phyloP scores from a whole-genome alignment of 2,113 vertebrate species.

The Chlorocebus sabaeus region DNA sequence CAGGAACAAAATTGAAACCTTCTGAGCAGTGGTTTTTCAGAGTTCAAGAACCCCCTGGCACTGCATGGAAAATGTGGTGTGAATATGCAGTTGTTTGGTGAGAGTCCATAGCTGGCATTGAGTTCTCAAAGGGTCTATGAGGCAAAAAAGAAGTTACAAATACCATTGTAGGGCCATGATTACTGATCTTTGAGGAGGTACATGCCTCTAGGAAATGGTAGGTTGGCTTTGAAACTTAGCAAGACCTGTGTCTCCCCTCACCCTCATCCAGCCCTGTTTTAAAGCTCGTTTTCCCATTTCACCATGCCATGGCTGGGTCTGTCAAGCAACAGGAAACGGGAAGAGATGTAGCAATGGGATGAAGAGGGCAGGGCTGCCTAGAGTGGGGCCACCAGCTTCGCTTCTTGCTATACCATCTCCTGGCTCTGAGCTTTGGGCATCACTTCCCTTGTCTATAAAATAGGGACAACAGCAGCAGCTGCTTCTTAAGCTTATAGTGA shows the following conservation, averaged over 20 bases:
- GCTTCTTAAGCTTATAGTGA: neutral
- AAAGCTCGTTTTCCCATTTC: neutral
- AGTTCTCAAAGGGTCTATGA: neutral
- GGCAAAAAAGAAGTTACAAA: neutral
- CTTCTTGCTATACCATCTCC: neutral
- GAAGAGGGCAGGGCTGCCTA: neutral
- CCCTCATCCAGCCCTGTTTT: neutral
- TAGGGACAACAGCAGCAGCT: neutral
- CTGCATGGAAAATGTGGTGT: neutral
- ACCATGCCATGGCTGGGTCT: neutral
- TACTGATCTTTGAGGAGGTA: neutral
- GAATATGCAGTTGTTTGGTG: neutral
- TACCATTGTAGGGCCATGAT: rapidly evolving
- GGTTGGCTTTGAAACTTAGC: neutral
- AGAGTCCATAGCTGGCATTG: neutral
- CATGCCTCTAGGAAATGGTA: neutral
- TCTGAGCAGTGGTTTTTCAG: neutral
- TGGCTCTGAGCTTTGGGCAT: neutral
- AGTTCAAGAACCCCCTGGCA: neutral
- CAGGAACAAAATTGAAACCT: slow-evolving; percentile 10
- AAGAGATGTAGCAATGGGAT: rapidly evolving
- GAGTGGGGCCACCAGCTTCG: neutral
- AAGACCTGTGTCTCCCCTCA: neutral
- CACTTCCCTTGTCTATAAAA: neutral
- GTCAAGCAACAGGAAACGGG: neutral